Conservation (phyloP, 2,113 vertebrate genomes). For the Peromyscus polionotus region DNA sequence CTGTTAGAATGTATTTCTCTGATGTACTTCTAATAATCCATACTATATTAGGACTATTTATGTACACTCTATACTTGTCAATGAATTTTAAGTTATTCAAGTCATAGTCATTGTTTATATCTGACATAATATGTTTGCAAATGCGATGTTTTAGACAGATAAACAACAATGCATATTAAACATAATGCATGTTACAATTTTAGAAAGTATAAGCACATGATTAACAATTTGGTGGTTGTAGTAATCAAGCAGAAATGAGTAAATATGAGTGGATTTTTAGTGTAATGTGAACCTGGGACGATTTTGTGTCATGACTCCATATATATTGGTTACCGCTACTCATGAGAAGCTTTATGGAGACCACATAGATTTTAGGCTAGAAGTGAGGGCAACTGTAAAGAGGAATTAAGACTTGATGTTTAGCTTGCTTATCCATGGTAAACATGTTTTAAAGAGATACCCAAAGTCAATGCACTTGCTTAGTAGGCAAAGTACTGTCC, state of each 20-base stretch:
- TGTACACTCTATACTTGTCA: neutral
- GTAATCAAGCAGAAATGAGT: neutral
- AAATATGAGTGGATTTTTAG: neutral
- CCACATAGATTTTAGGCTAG: neutral
- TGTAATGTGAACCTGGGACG: neutral
- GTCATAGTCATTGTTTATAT: neutral
- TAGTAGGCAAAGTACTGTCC: neutral
- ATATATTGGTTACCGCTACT: neutral
- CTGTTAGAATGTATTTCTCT: neutral
- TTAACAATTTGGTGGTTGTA: neutral
- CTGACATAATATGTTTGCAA: neutral
- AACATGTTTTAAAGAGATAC: neutral
- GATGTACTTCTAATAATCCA: neutral
- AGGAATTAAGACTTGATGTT: neutral
- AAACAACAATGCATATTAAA: neutral
- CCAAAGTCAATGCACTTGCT: fast-evolving
- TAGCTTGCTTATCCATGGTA: neutral
- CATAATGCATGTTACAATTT: neutral
- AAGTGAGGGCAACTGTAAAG: neutral
- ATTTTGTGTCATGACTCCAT: neutral
- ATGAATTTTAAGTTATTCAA: neutral
- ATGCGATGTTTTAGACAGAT: neutral
- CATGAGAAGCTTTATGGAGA: fast-evolving
- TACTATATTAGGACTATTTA: neutral
- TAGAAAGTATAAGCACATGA: neutral